A percentile compares a stretch with the other conserved stretches of the same genome.
phyloP scores from a whole-genome alignment of 92 coral and sea anemone genomes.

The Porites rus region DNA sequence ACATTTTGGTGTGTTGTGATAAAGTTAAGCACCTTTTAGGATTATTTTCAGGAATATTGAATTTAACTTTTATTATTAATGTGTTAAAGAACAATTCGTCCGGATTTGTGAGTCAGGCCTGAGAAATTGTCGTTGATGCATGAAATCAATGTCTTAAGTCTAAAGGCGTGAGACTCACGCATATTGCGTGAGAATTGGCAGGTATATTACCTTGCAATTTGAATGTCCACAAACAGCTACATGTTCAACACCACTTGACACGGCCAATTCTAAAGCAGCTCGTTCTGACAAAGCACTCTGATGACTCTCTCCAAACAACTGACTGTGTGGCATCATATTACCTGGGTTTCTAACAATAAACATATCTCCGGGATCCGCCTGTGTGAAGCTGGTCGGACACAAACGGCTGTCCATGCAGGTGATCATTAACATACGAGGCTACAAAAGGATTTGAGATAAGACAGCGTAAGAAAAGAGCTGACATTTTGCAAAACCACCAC shows the following conservation, averaged over 20 bases:
- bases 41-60: no score
- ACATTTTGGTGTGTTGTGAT: no score
- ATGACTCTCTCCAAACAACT: constrained; percentile 70
- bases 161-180: no score
- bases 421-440: constrained; percentile 77
- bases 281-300: constrained; percentile 56
- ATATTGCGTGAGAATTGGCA: no score
- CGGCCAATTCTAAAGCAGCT: constrained; percentile 82
- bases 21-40: no score
- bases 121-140: no score
- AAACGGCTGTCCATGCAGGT: constrained; percentile 89
- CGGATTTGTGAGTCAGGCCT: no score
- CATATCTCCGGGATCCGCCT: constrained; percentile 85
- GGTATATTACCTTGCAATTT: constrained; percentile 77
- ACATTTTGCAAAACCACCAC: background rate
- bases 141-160: no score
- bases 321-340: constrained; percentile 80
- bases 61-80: no score
- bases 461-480: background rate
- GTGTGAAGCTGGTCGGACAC: constrained; percentile 65
- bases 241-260: constrained; percentile 70
- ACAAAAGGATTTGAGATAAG: background rate
- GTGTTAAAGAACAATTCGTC: no score
- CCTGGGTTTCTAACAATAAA: constrained; percentile 88
- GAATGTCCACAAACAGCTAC: constrained; percentile 91